phyloP scores from a whole-genome alignment of 2,797 vertebrate species.

The Halcyon leucocephala region DNA sequence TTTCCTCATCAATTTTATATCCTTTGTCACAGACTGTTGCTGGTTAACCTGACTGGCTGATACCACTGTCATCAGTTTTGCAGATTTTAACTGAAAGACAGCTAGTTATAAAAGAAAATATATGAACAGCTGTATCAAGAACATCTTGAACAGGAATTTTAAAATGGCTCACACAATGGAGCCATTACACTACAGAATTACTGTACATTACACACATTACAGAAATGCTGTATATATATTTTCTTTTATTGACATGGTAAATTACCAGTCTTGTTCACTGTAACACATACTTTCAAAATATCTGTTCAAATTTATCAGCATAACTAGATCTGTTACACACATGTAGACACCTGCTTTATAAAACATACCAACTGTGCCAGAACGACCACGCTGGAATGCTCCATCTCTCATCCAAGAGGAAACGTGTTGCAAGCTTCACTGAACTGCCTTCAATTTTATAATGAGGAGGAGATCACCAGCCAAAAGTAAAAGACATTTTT shows the following conservation, averaged over 20 bases:
- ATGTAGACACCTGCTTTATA: conserved; percentile 18
- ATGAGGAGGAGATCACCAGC: not conserved
- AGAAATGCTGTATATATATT: not conserved
- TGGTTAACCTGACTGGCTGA: not conserved
- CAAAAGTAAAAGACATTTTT: not conserved
- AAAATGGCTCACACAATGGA: not conserved
- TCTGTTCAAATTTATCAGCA: conserved; percentile 4
- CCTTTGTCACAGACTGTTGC: not conserved
- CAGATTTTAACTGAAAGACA: not conserved
- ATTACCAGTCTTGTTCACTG: not conserved
- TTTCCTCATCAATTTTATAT: not conserved
- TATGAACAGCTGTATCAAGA: not conserved
- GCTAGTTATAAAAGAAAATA: not conserved
- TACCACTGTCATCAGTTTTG: not conserved
- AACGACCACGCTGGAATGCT: not conserved
- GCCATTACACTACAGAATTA: not conserved
- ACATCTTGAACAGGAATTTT: not conserved
- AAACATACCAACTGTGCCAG: not conserved
- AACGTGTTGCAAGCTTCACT: rapidly evolving
- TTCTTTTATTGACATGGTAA: not conserved
- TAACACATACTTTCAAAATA: not conserved
- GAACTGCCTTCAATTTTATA: not conserved
- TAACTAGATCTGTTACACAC: conserved; percentile 1
- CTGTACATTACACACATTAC: not conserved
- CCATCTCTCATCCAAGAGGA: conserved; percentile 30